Conservation (phyloP, 2,113 vertebrate species). For the Procapra przewalskii region DNA sequence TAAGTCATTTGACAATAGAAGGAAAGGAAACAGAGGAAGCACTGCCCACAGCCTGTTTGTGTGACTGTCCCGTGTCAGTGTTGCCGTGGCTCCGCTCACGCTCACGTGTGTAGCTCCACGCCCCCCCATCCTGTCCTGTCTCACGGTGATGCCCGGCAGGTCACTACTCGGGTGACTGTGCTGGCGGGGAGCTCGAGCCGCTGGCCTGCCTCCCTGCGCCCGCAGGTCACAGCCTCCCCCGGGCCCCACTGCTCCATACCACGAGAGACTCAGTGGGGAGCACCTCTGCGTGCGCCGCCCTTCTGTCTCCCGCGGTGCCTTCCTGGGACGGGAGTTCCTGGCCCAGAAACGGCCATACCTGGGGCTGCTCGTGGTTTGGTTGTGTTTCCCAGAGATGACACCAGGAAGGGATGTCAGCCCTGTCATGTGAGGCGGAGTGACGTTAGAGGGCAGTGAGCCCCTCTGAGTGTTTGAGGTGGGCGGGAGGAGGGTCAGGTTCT, state of each 20-base stretch:
- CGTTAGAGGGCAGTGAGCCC: background rate
- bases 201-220: background rate
- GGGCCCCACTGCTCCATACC: background rate
- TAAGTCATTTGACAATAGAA: background rate
- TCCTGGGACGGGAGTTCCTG: background rate
- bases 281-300: rapidly evolving
- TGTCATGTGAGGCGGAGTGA: background rate
- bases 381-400: background rate
- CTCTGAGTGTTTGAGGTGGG: background rate
- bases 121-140: background rate
- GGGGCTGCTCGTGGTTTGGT: background rate
- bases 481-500: background rate
- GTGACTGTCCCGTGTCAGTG: rapidly evolving
- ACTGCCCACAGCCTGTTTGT: background rate
- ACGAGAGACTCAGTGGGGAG: background rate
- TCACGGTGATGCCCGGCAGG: rapidly evolving
- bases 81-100: rapidly evolving
- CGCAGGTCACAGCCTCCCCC: background rate
- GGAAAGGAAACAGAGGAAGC: background rate
- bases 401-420: background rate
- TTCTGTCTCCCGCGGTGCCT: background rate
- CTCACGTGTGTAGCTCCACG: background rate
- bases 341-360: background rate
- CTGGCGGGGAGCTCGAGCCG: background rate
- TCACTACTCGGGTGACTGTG: rapidly evolving